Evolutionary conservation across 2,113 vertebrate species (phyloP).

Genomic region (Rhinoderma darwinii): DNA sequence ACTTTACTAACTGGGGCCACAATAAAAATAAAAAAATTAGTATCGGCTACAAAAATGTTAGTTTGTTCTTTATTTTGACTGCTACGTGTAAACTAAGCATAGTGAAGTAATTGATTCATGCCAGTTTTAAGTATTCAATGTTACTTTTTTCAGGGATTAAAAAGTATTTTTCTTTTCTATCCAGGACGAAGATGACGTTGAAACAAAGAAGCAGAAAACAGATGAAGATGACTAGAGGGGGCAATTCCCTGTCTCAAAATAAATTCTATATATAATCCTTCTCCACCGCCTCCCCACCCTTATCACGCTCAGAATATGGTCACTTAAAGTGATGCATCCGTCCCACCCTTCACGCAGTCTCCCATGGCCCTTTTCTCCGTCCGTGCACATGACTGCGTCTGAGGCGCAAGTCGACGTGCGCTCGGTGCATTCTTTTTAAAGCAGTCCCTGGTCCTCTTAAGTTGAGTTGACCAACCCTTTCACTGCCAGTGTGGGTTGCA

Average conservation of each 20-base stretch:
- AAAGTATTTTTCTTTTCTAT: neutral
- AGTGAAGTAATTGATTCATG: too few relatives aligned
- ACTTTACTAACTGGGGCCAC: too few relatives aligned
- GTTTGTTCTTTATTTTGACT: too few relatives aligned
- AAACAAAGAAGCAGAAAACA: constrained; percentile 96
- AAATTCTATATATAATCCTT: constrained; percentile 55
- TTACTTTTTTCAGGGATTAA: too few relatives aligned
- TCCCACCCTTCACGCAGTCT: constrained; percentile 66
- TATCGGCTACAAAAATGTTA: too few relatives aligned
- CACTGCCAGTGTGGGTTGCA: constrained; percentile 59
- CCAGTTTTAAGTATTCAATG: too few relatives aligned
- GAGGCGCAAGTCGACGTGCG: constrained; percentile 18
- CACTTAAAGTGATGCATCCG: constrained; percentile 69
- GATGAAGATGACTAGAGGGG: constrained; percentile 89
- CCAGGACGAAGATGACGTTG: constrained; percentile 83
- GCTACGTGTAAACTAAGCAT: too few relatives aligned
- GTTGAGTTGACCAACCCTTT: constrained; percentile 61
- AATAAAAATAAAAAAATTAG: too few relatives aligned
- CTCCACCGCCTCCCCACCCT: constrained; percentile 56
- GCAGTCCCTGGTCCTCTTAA: constrained; percentile 52
- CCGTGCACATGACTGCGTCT: constrained; percentile 57
- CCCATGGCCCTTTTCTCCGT: constrained; percentile 57
- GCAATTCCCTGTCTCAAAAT: constrained; percentile 68
- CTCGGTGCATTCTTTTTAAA: constrained; percentile 40
- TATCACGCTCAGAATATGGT: constrained; percentile 75